Evolutionary conservation across 2,888 invertebrate species (phyloP).

Genomic region (Isoperla grammatica): DNA sequence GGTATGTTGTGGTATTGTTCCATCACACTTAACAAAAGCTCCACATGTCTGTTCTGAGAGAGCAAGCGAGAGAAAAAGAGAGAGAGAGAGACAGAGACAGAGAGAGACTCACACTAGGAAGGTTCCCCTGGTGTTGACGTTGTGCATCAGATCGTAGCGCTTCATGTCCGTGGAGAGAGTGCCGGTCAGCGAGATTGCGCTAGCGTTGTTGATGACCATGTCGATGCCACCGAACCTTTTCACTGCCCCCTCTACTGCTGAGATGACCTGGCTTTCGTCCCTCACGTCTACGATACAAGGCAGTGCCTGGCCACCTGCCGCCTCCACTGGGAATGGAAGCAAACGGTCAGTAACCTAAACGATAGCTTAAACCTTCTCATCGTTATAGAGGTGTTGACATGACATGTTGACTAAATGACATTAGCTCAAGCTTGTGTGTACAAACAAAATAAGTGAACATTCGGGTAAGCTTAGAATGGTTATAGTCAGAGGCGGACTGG

Average conservation of each 20-base stretch:
- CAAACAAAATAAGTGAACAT: no score
- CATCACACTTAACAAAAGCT: no score
- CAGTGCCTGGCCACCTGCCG: slow-evolving; percentile 75
- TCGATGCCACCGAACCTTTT: slow-evolving; percentile 93
- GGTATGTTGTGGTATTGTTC: no score
- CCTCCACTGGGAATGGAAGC: slow-evolving; percentile 75
- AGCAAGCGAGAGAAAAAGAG: no score
- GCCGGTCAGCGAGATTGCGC: slow-evolving; percentile 81
- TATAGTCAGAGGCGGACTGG: no score
- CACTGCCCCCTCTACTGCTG: slow-evolving; percentile 68
- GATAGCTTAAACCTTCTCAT: no score
- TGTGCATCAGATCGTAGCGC: slow-evolving; percentile 93
- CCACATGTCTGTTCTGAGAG: neutral
- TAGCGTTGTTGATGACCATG: slow-evolving; percentile 92
- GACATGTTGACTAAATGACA: no score
- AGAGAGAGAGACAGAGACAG: no score
- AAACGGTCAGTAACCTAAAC: no score
- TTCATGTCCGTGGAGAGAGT: slow-evolving; percentile 90
- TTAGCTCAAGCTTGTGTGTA: no score
- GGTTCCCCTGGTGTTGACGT: slow-evolving; percentile 90
- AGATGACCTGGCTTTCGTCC: slow-evolving; percentile 67
- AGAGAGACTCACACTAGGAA: slow-evolving; percentile 82
- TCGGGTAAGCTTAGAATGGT: no score
- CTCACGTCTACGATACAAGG: slow-evolving; percentile 86
- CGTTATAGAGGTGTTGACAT: no score